These are phyloP conservation scores for Epirrhoe tristata DNA, from an alignment of 2,888 invertebrate species.

Conservation along the genomic window DNA sequence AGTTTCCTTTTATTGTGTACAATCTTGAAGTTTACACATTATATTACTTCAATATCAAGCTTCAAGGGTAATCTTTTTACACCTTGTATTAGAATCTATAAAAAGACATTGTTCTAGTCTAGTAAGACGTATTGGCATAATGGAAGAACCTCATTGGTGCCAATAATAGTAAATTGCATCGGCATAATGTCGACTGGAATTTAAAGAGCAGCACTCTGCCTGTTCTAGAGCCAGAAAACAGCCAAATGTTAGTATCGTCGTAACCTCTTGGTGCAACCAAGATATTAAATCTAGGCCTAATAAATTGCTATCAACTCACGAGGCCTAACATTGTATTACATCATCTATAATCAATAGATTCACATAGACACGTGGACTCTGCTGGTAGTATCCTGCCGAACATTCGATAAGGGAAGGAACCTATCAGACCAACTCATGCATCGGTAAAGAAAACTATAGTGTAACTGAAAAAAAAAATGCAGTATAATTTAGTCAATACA, in stretches of 20 bases:
- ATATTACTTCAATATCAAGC: conserved; percentile 37
- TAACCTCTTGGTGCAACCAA: conserved; percentile 26
- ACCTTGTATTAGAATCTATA: conserved; percentile 40
- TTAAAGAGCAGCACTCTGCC: conserved; percentile 24
- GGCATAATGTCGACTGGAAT: conserved; percentile 36
- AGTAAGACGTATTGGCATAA: conserved; percentile 37
- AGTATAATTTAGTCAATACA: conserved; percentile 46
- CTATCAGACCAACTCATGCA: conserved; percentile 36
- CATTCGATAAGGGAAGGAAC: conserved; percentile 18
- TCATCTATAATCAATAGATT: conserved; percentile 12
- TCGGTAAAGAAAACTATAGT: conserved; percentile 41
- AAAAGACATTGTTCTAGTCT: conserved; percentile 39
- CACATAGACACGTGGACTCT: conserved; percentile 11
- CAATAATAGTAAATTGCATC: conserved; percentile 34
- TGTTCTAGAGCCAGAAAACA: conserved; percentile 29
- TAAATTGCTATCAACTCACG: conserved; percentile 32
- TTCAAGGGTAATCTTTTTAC: conserved; percentile 36
- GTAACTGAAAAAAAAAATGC: conserved; percentile 45
- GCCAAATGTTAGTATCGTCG: conserved; percentile 25
- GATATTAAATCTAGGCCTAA: conserved; percentile 29
- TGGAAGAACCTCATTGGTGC: conserved; percentile 38
- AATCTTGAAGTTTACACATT: conserved; percentile 38
- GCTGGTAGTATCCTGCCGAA: conserved; percentile 16
- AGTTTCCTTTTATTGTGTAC: conserved; percentile 39
- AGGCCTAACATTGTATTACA: conserved; percentile 28